A percentile compares a stretch with the other conserved stretches of the same genome.
Evolutionary conservation across 1,140 invertebrate genomes (phyloP).

Genomic region (Drosophila chauvacae): DNA sequence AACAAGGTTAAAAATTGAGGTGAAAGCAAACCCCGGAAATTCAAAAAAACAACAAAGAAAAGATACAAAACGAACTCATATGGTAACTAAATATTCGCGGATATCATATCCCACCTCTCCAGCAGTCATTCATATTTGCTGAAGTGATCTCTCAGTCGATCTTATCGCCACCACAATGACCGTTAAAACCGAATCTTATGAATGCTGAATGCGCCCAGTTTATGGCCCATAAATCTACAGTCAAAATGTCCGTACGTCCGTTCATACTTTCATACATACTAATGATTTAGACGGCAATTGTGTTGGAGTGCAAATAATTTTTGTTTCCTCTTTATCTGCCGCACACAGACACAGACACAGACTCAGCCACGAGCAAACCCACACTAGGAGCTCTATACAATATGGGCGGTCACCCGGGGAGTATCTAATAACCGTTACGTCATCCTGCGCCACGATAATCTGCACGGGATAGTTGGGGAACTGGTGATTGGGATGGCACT

Average conservation of each 20-base stretch:
- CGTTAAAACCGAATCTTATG: constrained; percentile 22
- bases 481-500: constrained; percentile 49
- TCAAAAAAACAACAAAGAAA: neutral
- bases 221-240: constrained; percentile 33
- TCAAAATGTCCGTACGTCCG: constrained; percentile 32
- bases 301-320: constrained; percentile 46
- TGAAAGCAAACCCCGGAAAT: constrained; percentile 36
- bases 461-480: constrained; percentile 18
- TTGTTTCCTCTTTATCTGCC: constrained; percentile 49
- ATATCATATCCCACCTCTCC: constrained; percentile 8
- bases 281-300: constrained; percentile 46
- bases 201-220: constrained; percentile 25
- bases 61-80: constrained; percentile 6
- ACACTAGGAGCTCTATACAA: constrained; percentile 27
- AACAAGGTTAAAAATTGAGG: constrained; percentile 12
- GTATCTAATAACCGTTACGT: constrained; percentile 47
- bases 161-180: constrained; percentile 21
- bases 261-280: constrained; percentile 42
- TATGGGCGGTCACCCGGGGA: constrained; percentile 32
- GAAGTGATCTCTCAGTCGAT: constrained; percentile 7
- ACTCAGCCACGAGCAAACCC: constrained; percentile 14
- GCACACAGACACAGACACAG: constrained; percentile 14
- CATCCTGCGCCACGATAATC: constrained; percentile 35
- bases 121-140: constrained; percentile 15
- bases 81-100: constrained; percentile 7